Evolutionary conservation across 2,113 vertebrate species (phyloP).

Genomic region (Prolemur simus): DNA sequence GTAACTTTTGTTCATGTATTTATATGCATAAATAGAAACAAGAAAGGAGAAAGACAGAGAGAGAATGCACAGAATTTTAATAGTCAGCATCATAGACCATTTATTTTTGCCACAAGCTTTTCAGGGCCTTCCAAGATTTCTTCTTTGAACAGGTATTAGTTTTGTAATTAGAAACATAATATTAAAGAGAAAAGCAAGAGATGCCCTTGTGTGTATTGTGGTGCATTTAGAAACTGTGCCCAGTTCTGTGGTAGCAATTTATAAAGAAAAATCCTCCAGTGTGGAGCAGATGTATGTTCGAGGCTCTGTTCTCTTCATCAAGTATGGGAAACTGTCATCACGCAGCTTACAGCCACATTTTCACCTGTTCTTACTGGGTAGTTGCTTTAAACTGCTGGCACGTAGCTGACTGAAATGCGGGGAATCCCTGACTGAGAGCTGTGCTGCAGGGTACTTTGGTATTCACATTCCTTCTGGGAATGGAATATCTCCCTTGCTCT

Average conservation of each 20-base stretch:
- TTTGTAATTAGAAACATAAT: background rate
- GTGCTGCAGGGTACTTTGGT: rapidly evolving
- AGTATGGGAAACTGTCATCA: background rate
- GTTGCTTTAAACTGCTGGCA: background rate
- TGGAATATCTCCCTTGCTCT: background rate
- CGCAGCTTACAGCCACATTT: background rate
- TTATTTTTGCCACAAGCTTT: background rate
- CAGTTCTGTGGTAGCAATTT: background rate
- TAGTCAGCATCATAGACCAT: too few species aligned
- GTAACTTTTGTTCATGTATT: background rate
- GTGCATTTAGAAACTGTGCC: rapidly evolving
- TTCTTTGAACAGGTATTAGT: background rate
- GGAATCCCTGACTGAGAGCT: background rate
- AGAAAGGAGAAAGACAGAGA: background rate
- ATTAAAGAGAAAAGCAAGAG: background rate
- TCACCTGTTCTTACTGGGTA: background rate
- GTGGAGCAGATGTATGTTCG: rapidly evolving
- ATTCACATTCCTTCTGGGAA: background rate
- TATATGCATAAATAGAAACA: background rate
- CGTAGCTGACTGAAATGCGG: rapidly evolving
- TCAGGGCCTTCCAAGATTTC: background rate
- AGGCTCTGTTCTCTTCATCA: background rate
- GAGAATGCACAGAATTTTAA: background rate
- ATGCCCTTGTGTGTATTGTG: rapidly evolving
- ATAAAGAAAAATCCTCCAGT: background rate